Base-by-base conservation (phyloP, 2,113 vertebrate genomes). In the Phocoena sinus region DNA sequence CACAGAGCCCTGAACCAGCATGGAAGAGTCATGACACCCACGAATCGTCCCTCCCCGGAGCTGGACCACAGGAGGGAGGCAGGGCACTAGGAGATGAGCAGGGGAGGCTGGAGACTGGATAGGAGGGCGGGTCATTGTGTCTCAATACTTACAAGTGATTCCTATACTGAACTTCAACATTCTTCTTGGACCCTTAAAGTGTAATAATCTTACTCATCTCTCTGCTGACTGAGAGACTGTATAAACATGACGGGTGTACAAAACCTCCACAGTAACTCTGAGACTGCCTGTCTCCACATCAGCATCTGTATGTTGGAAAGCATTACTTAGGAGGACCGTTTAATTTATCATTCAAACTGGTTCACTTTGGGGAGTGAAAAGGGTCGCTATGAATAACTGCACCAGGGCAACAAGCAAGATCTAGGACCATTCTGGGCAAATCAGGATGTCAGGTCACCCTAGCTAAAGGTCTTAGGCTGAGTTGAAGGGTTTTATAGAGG, bases 11-110 rank as follows among this genome's bases (percentile, higher is more conserved):
- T 10, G 26, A 33, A 15, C 50, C 13, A 23, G 23, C 18, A 26
- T 3, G 15, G 44, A n/a, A 86, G 38, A 60, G 63, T 18, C 4
- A 2, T 50, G n/a, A 9, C 70, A 14, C 10, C 58, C 58, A 5
- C 0, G 3, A 67, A 21, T 18, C 17, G 9, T 47, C 68, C 38
- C 26, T 50, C 38, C 38, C 50, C 0, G 9, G 0, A 9, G 28
- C 50, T 21, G 36, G 47, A 31, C 71, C 12, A 8, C 80, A 44
- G 38, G 47, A 47, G 18, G n/a, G 23, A 85, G 15, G 44, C 9
- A 25, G 6, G 50, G 6, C 0, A 0, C 20, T 31, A 9, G 38
- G 60, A 50, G 58, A 2, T 31, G n/a, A 94, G 41, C 4, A 18
- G 23, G 8, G 23, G 10, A 41, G 13, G 3, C 3, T 2, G 21